Percentiles rank a stretch among this genome's conserved stretches.
Evolutionary conservation across 1,140 invertebrate species (phyloP).

Genomic region (Drosophila kurseongensis): DNA sequence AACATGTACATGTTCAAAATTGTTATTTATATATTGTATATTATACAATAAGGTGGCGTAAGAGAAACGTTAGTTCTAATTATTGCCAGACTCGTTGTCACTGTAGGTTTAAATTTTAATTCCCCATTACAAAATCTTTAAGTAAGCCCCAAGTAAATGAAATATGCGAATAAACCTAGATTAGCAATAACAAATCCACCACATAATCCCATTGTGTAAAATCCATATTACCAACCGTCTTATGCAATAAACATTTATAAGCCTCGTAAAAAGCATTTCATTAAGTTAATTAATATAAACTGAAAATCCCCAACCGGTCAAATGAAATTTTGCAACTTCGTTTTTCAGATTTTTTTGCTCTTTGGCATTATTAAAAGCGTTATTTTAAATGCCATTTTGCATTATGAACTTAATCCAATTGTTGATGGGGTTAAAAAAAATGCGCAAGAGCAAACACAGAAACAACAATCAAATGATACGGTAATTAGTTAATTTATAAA

Average conservation of each 20-base stretch:
- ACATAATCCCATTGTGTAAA: conserved; percentile 30
- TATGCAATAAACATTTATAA: conserved; percentile 22
- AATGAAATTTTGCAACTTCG: conserved; percentile 47
- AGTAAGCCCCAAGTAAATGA: background rate
- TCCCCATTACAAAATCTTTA: too few relatives aligned
- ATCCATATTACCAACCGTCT: conserved; percentile 4
- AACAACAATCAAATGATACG: conserved; percentile 63
- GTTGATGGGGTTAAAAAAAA: conserved; percentile 19
- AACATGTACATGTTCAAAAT: too few relatives aligned
- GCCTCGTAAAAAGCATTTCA: conserved; percentile 52
- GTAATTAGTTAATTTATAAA: conserved; percentile 80
- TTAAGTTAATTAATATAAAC: conserved; percentile 78
- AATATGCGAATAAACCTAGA: background rate
- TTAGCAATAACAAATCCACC: conserved; percentile 1
- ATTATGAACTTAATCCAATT: conserved; percentile 76
- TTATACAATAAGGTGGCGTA: too few relatives aligned
- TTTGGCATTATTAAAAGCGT: conserved; percentile 61
- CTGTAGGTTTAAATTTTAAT: too few relatives aligned
- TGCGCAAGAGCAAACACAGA: conserved; percentile 15
- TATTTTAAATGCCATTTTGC: conserved; percentile 72
- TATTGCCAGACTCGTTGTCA: too few relatives aligned
- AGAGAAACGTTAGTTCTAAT: too few relatives aligned
- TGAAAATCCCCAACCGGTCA: conserved; percentile 57
- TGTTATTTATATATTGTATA: background rate
- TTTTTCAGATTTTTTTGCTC: conserved; percentile 18